Evolutionary conservation across 2,113 vertebrate species (phyloP).

Genomic region (Hydrolagus affinis): DNA sequence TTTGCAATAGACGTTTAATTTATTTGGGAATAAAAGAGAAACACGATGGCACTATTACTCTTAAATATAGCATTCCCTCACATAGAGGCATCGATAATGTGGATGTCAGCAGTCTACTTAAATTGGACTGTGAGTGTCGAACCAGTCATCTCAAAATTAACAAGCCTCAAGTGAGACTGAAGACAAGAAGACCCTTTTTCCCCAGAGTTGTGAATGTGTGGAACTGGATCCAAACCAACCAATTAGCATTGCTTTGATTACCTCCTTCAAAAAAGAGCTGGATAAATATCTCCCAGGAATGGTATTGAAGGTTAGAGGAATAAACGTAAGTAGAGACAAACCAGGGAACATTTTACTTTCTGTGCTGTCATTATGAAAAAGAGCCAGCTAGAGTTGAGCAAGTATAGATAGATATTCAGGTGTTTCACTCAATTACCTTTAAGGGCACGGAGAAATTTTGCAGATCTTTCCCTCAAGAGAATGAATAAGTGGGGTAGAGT

Average conservation of each 20-base stretch:
- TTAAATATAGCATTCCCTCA: too few relatives aligned
- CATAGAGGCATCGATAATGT: too few relatives aligned
- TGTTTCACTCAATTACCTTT: neutral
- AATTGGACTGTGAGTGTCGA: too few relatives aligned
- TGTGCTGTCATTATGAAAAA: neutral
- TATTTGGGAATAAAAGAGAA: too few relatives aligned
- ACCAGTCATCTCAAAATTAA: too few relatives aligned
- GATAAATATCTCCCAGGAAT: neutral
- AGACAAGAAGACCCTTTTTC: too few relatives aligned
- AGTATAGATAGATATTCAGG: neutral
- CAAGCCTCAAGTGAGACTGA: too few relatives aligned
- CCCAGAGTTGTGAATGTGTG: neutral
- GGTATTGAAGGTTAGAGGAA: neutral
- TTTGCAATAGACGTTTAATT: too few relatives aligned
- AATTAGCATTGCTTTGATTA: neutral
- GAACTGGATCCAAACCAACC: neutral
- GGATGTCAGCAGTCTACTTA: too few relatives aligned
- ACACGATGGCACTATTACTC: too few relatives aligned
- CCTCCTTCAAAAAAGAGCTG: neutral
- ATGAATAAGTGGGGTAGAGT: conserved; percentile 11
- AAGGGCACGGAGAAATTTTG: neutral
- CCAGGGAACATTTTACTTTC: neutral
- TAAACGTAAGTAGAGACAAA: neutral
- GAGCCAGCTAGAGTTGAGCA: neutral
- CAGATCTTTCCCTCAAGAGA: neutral